Evolutionary conservation across 2,113 vertebrate genomes (phyloP), one percentile per base, ranked within the genome.

Genomic region (Rutilus rutilus): DNA sequence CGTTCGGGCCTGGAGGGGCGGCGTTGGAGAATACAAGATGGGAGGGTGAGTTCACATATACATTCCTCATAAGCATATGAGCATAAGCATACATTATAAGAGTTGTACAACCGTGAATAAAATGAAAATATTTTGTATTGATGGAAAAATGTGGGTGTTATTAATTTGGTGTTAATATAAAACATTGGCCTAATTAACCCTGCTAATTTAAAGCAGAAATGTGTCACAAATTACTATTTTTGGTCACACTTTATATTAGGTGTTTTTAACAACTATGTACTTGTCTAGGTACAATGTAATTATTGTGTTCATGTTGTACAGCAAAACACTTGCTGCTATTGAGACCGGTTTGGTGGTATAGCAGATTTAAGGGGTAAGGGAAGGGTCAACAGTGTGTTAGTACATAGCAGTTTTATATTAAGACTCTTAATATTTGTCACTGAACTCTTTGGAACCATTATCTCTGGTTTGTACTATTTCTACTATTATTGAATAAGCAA

Each of bases 11-110:
- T 97, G 96, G 95, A 75, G 90, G n/a, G 97, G 97, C 0, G 97
- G 97, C 0, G 96, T 97, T 0, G 97, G 97, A 0, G 90, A 95
- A 78, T 97, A 82, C 85, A 98, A 98, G 89, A 86, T 97, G 88
- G 97, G 96, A 17, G 96, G 97, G 97, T 98, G 89, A 96, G 96
- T 67, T 25, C 2, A 30, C 27, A 65, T 65, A 8, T 60, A 59
- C 8, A 27, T 62, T 64, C 60, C n/a, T 27, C 12, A 50, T 50
- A 1, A 50, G 14, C 47, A 50, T 15, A 50, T 15, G 47, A 15
- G 25, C 11, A 27, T 12, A 64, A 42, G 39, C 39, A 39, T 39
- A 42, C 25, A 64, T 64, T 65, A 3, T 30, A 33, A 8, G 6
- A 30, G 12, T 65, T 17, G 25, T 27, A 64, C 6, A 64, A 64